phyloP scores from a whole-genome alignment of 2,888 invertebrate species.

The Erynnis tages region DNA sequence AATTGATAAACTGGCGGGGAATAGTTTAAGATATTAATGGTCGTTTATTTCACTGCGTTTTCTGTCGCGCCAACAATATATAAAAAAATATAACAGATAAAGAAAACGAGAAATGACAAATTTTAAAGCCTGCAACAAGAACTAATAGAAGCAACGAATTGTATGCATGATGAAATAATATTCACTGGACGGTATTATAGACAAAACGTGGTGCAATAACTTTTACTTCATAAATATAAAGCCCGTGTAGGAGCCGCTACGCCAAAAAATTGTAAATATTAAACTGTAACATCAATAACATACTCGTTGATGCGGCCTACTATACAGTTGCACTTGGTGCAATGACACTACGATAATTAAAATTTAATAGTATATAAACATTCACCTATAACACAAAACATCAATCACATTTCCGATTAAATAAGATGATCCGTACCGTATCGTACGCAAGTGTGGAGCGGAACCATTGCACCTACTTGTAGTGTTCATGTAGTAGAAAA shows the following conservation, averaged over 20 bases:
- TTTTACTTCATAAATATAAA: constrained; percentile 46
- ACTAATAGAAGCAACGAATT: constrained; percentile 16
- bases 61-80: constrained; percentile 1
- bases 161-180: constrained; percentile 43
- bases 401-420: constrained; percentile 62
- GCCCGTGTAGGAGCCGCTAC: constrained; percentile 50
- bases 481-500: constrained; percentile 36
- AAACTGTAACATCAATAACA: constrained; percentile 44
- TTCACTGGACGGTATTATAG: constrained; percentile 77
- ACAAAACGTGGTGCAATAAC: constrained; percentile 61
- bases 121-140: constrained; percentile 10
- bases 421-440: constrained; percentile 37
- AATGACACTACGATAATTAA: constrained; percentile 54
- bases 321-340: constrained; percentile 74
- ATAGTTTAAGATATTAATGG: background rate
- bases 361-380: constrained; percentile 51
- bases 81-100: background rate
- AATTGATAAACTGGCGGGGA: constrained; percentile 29
- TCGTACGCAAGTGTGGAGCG: constrained; percentile 31
- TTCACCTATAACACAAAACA: constrained; percentile 61
- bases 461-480: too few relatives aligned
- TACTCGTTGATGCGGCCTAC: constrained; percentile 68
- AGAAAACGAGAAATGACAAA: background rate
- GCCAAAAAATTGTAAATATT: constrained; percentile 49
- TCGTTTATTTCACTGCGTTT: too few relatives aligned